phyloP scores from a whole-genome alignment of 2,888 invertebrate species.

The Amblyjoppa fuscipennis region DNA sequence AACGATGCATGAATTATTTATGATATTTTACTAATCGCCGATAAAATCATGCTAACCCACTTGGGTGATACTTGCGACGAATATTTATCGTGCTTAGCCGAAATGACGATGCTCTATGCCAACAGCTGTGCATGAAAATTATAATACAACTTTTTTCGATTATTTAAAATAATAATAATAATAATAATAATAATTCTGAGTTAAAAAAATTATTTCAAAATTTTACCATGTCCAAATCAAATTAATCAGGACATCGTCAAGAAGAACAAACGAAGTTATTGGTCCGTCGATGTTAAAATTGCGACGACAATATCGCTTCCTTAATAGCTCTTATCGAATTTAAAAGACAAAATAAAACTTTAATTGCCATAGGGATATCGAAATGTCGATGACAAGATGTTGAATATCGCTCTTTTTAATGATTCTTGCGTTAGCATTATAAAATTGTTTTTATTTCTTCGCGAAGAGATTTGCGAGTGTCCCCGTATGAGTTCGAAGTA shows the following conservation, averaged over 20 bases:
- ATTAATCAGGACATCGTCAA: neutral
- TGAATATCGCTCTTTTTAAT: no score
- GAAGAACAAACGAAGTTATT: neutral
- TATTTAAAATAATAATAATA: no score
- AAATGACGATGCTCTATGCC: conserved; percentile 6
- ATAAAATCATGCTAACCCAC: conserved; percentile 43
- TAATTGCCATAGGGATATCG: neutral
- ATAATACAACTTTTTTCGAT: no score
- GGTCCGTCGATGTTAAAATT: neutral
- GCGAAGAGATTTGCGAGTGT: neutral
- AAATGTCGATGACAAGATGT: no score
- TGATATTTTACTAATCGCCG: conserved; percentile 40
- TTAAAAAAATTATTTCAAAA: neutral
- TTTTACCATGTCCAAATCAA: neutral
- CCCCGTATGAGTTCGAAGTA: neutral
- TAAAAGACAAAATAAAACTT: neutral
- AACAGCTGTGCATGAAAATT: neutral
- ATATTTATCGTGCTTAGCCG: neutral
- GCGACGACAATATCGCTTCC: neutral
- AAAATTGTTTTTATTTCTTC: neutral
- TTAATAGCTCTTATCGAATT: neutral
- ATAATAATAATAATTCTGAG: neutral
- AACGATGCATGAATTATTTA: conserved; percentile 59
- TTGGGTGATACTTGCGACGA: conserved; percentile 1
- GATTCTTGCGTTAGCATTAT: no score